Conservation (phyloP, 1,140 invertebrate genomes). For the Phthorimaea operculella region DNA sequence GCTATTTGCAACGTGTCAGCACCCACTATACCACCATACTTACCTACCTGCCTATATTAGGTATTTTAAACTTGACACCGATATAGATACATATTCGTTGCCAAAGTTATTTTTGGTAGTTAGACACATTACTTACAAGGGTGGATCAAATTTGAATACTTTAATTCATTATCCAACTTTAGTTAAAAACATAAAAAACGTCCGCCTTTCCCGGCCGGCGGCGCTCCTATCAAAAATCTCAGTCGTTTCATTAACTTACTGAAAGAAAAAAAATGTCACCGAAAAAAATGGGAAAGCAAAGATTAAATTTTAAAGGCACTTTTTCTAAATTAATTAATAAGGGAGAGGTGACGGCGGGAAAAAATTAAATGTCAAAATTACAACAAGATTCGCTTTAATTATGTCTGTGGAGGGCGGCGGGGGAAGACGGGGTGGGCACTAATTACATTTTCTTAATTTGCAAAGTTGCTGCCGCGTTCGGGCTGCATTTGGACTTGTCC, state of each 20-base stretch:
- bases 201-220: slow-evolving; percentile 11
- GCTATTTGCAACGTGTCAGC: too few relatives aligned
- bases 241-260: slow-evolving; percentile 44
- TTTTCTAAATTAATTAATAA: slow-evolving; percentile 60
- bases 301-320: slow-evolving; percentile 60
- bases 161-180: slow-evolving; percentile 12
- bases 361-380: slow-evolving; percentile 66
- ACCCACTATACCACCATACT: too few relatives aligned
- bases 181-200: slow-evolving; percentile 22
- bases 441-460: slow-evolving; percentile 66
- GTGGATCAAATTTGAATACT: slow-evolving; percentile 13
- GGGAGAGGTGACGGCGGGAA: slow-evolving; percentile 47
- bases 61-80: too few relatives aligned
- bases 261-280: slow-evolving; percentile 44
- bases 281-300: slow-evolving; percentile 34
- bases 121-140: slow-evolving; percentile 22
- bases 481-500: slow-evolving; percentile 23
- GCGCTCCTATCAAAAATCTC: slow-evolving; percentile 50
- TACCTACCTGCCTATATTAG: too few relatives aligned
- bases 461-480: slow-evolving; percentile 37
- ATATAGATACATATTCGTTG: not conserved
- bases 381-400: slow-evolving; percentile 62
- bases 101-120: not conserved
- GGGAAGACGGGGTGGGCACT: slow-evolving; percentile 24
- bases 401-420: slow-evolving; percentile 39